Percentiles rank a stretch among this genome's conserved stretches.
Evolutionary conservation across 1,140 invertebrate species (phyloP).

Genomic region (Apis florea): DNA sequence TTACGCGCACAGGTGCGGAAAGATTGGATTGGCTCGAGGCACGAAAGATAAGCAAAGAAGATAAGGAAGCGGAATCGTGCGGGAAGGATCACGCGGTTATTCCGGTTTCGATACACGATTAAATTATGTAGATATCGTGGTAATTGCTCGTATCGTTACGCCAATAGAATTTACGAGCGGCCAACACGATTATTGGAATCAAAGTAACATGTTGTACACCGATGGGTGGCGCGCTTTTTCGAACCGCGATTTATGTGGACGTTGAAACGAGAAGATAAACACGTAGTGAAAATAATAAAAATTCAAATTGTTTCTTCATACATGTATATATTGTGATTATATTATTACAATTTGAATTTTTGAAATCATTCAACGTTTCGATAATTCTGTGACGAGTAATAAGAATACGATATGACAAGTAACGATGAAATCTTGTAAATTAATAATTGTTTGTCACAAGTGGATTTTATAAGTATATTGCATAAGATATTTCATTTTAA

Average conservation of each 20-base stretch:
- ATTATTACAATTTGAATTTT: too few relatives aligned
- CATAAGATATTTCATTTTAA: too few relatives aligned
- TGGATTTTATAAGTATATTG: too few relatives aligned
- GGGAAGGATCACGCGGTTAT: conserved; percentile 3
- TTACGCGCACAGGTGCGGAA: too few relatives aligned
- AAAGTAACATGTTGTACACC: conserved; percentile 17
- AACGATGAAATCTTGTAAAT: too few relatives aligned
- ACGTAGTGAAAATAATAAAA: too few relatives aligned
- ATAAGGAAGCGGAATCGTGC: conserved; percentile 52
- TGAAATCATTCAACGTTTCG: too few relatives aligned
- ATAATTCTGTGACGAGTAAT: too few relatives aligned
- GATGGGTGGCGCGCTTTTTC: not conserved
- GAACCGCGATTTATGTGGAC: conserved; percentile 26
- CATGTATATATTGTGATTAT: too few relatives aligned
- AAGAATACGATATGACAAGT: too few relatives aligned
- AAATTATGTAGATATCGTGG: conserved; percentile 36
- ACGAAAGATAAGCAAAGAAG: conserved; percentile 37
- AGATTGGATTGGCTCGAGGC: not conserved
- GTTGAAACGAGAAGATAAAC: not conserved
- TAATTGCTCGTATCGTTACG: conserved; percentile 25
- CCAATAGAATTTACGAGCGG: conserved; percentile 1
- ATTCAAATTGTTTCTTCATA: too few relatives aligned
- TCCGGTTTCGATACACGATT: conserved; percentile 28
- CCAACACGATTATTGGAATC: conserved; percentile 9
- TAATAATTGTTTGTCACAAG: too few relatives aligned